Percentiles rank a stretch among this genome's conserved stretches.
Conservation (phyloP, 2,888 invertebrate genomes). For the Tipula lateralis region DNA sequence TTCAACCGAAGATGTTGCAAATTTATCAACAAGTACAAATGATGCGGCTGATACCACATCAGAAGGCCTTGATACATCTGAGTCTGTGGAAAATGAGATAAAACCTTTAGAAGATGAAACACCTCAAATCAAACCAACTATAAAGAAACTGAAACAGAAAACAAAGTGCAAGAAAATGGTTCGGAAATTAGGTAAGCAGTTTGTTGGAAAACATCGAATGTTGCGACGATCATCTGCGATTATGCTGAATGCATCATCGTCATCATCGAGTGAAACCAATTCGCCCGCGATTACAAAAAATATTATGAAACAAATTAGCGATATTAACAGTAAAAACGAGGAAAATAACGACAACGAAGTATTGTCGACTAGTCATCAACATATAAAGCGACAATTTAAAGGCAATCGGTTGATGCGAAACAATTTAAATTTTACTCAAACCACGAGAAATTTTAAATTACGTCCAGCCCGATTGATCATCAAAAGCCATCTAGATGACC, state of each 20-base stretch:
- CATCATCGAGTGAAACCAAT: background rate
- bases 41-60: background rate
- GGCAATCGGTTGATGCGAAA: slow-evolving; percentile 25
- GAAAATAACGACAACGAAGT: background rate
- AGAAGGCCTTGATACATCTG: background rate
- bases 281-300: background rate
- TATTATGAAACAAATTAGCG: background rate
- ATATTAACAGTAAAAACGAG: background rate
- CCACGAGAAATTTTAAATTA: background rate
- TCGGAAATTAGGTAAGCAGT: background rate
- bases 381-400: background rate
- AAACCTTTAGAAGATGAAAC: background rate
- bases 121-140: background rate
- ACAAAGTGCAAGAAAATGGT: background rate
- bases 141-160: background rate
- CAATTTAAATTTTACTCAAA: background rate
- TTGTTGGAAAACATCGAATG: background rate
- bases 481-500: background rate
- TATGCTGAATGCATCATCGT: background rate
- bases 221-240: background rate
- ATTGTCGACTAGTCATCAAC: background rate
- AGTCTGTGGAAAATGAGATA: background rate
- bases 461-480: background rate
- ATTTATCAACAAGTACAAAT: background rate
- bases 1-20: background rate